Conservation (phyloP, 2,113 vertebrate genomes). For the Neolamprologus longior region DNA sequence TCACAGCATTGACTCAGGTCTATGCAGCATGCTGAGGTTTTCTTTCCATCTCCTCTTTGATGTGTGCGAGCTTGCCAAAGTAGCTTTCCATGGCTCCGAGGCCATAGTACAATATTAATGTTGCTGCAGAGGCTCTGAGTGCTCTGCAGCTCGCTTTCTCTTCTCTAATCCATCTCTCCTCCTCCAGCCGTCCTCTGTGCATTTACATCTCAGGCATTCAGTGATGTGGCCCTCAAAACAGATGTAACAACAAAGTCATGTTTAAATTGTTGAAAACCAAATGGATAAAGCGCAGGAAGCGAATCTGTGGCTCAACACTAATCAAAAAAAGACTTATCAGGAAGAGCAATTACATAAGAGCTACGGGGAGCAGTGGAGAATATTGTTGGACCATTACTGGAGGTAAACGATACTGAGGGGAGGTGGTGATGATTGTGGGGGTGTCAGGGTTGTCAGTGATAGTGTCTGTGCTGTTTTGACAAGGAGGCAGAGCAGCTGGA, state of each 20-base stretch:
- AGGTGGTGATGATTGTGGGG: background rate
- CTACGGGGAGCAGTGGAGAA: background rate
- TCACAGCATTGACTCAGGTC: background rate
- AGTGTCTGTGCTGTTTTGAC: background rate
- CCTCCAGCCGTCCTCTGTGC: background rate
- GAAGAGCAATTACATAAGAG: background rate
- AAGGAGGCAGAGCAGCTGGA: background rate
- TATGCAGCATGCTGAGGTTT: background rate
- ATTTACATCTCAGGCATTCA: background rate
- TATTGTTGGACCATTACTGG: background rate
- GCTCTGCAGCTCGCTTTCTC: slow-evolving; percentile 12
- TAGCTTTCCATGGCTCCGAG: slow-evolving; percentile 47
- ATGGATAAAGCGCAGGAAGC: background rate
- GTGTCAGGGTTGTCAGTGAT: background rate
- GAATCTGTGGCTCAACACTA: background rate
- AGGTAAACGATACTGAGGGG: background rate
- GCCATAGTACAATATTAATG: slow-evolving; percentile 63
- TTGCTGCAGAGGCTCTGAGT: slow-evolving; percentile 30
- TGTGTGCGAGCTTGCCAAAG: slow-evolving; percentile 21
- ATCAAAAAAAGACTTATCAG: background rate
- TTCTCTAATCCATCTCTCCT: background rate
- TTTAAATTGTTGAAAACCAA: background rate
- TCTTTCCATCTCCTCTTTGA: slow-evolving; percentile 11
- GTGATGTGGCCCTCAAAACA: background rate
- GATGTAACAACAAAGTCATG: background rate